Evolutionary conservation across 2,797 vertebrate genomes (phyloP).

Genomic region (Poecile montanus): DNA sequence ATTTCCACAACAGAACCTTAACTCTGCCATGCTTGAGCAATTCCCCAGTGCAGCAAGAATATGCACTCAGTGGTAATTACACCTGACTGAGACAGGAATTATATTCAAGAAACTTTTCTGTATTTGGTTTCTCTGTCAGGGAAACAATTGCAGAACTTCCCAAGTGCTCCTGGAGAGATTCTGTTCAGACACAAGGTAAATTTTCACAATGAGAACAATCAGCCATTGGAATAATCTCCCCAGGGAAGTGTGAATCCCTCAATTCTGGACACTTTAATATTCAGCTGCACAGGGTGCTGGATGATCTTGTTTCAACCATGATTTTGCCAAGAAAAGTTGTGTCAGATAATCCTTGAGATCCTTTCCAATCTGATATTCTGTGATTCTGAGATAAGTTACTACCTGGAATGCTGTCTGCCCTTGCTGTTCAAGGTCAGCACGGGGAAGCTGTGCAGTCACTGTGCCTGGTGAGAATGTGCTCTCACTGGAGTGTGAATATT

Average conservation of each 20-base stretch:
- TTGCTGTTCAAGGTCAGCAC: neutral
- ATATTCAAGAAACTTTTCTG: neutral
- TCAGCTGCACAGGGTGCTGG: neutral
- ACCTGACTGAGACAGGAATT: neutral
- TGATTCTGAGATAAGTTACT: neutral
- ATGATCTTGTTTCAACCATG: neutral
- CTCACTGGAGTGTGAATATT: neutral
- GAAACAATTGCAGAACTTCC: neutral
- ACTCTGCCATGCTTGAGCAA: neutral
- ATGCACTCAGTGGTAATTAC: neutral
- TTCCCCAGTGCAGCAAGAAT: neutral
- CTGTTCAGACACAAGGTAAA: neutral
- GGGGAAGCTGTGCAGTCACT: neutral
- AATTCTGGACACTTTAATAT: fast-evolving
- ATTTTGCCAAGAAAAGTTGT: neutral
- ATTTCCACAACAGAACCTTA: neutral
- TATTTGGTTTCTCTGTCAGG: neutral
- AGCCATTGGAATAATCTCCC: neutral
- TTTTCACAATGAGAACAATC: neutral
- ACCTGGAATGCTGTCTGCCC: neutral
- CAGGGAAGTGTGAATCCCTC: neutral
- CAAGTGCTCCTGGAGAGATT: neutral
- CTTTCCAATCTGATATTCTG: neutral
- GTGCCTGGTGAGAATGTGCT: neutral
- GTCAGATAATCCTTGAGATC: neutral